Base-by-base conservation (phyloP, 2,113 vertebrate species). In the Neodontobutis hainanensis region DNA sequence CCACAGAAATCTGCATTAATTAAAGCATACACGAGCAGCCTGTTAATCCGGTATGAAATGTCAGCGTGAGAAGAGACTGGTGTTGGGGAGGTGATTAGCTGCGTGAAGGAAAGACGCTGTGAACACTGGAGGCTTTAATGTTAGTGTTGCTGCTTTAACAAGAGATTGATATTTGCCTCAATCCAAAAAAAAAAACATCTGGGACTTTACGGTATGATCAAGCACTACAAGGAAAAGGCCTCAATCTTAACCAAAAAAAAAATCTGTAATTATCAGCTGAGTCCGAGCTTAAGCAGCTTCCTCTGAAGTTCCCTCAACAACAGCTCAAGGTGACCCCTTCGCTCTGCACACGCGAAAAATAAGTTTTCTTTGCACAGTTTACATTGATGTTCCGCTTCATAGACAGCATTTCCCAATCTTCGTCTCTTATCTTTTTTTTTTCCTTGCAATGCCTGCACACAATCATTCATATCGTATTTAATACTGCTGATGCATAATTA, bases 71-170 rank as follows among this genome's bases (percentile, higher is more conserved):
- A 77, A 65, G 74, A 72, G 82, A 73, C 71, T 82, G 50, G 70
- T 90, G 85, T 90, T 87, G 85, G 78, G 77, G 80, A 82, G 85
- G 81, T 86, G 89, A 88, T 90, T 90, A 90, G 85, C 79, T 82
- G 60, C 80, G 35, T 85, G 83, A 73, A 73, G 75, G 64, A 85
- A 86, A 90, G 78, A 88, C 79, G 78, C 86, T 85, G 85, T 56
- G 76, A 89, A 74, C 82, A 84, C 77, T 80, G 81, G 69, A 42
- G 78, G 76, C 71, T 77, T 55, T 75, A 65, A 78, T 65, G 52
- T 83, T 77, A 82, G 80, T 36, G 46, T 79, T 68, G 81, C 58
- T 80, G 69, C 67, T 70, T 80, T 87, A 89, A 85, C 85, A 81
- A 81, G 70, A 86, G 53, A 84, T 51, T 71, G 73, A 75, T 79